Evolutionary conservation across 1,140 invertebrate genomes (phyloP).

Genomic region (Tetranychus urticae): DNA sequence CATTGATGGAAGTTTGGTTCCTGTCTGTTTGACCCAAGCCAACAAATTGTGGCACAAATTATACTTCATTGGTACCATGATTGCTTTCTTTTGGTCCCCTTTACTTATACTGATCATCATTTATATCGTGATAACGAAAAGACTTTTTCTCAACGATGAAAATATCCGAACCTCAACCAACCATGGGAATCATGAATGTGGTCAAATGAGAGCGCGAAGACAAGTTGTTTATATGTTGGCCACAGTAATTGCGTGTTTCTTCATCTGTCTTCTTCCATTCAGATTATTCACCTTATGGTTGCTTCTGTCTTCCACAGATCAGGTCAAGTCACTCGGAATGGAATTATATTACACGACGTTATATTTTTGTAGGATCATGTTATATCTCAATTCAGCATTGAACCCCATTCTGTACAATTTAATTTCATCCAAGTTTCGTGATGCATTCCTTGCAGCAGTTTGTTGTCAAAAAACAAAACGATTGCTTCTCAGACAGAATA

Average conservation of each 20-base stretch:
- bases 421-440: conserved; percentile 72
- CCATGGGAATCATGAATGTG: neutral
- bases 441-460: conserved; percentile 32
- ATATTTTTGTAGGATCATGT: conserved; percentile 59
- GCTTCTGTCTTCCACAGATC: conserved; percentile 25
- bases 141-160: conserved; percentile 24
- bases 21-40: conserved; percentile 45
- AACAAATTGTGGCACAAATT: conserved; percentile 41
- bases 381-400: conserved; percentile 65
- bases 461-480: neutral
- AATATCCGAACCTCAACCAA: neutral
- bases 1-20: conserved; percentile 37
- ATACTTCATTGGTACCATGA: conserved; percentile 46
- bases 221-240: conserved; percentile 62
- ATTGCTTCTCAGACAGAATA: conserved; percentile 4
- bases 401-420: conserved; percentile 63
- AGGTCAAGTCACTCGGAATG: conserved; percentile 36
- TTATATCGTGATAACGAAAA: conserved; percentile 55
- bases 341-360: conserved; percentile 59
- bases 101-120: conserved; percentile 48
- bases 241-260: conserved; percentile 69
- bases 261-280: conserved; percentile 65
- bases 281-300: conserved; percentile 60
- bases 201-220: conserved; percentile 15
- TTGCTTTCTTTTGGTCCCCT: conserved; percentile 59